A percentile compares a stretch with the other conserved stretches of the same genome.
Conservation (phyloP, 2,888 invertebrate species). For the Drosophila paucipuncta region DNA sequence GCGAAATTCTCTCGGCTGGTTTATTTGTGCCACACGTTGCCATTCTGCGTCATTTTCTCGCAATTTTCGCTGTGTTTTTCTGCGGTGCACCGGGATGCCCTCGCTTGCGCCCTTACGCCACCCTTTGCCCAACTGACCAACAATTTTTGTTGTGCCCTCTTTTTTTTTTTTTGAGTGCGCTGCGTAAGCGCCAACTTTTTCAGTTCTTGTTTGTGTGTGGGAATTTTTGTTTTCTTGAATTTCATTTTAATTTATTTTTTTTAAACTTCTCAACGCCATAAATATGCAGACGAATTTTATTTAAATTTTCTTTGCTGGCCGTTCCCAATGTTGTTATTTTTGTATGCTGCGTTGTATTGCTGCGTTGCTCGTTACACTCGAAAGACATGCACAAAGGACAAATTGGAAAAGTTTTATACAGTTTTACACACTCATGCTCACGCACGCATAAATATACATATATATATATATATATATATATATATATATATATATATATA, state of each 20-base stretch:
- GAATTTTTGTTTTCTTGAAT: constrained; percentile 11
- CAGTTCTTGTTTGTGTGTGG: constrained; percentile 12
- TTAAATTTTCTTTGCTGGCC: constrained; percentile 65
- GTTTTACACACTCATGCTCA: constrained; percentile 37
- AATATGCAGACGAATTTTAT: constrained; percentile 71
- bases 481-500: too few relatives aligned
- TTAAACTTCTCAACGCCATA: constrained; percentile 50
- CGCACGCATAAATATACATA: constrained; percentile 10
- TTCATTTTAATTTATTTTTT: constrained; percentile 6
- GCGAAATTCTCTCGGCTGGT: constrained; percentile 45
- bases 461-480: not conserved
- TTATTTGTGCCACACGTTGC: constrained; percentile 66
- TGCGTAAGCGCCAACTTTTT: constrained; percentile 56
- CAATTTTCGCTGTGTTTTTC: constrained; percentile 55
- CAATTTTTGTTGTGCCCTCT: constrained; percentile 20
- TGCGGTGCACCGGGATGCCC: not conserved
- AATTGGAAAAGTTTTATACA: constrained; percentile 68
- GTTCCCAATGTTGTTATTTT: constrained; percentile 21
- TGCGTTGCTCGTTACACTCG: constrained; percentile 62
- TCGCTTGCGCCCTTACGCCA: not conserved
- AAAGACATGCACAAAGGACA: constrained; percentile 72
- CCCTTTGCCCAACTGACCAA: constrained; percentile 27
- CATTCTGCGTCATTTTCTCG: constrained; percentile 69
- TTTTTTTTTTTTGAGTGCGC: constrained; percentile 21
- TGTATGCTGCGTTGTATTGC: constrained; percentile 9